Evolutionary conservation across 2,888 invertebrate genomes (phyloP), one percentile per base, ranked within the genome.

Genomic region (Xanthia togata): DNA sequence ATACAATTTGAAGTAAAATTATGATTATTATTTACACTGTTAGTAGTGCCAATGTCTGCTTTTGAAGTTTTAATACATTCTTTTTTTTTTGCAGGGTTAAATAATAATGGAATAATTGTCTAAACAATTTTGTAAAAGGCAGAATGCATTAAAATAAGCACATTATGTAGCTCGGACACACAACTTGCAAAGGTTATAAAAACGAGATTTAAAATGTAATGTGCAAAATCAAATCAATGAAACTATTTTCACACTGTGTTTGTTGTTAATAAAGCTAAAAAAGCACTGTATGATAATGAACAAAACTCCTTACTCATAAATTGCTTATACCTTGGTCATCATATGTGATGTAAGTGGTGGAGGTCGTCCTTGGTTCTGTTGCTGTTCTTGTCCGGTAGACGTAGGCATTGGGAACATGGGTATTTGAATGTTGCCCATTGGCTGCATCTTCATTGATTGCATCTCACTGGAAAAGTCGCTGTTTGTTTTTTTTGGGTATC

Each of bases 361-460:
- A 80, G 95, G 94, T 35, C 96, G 89, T 82, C 95, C 95, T 84
- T 96, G 96, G 0, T 88, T 83, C 0, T 89, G 94, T 9, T 91
- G 94, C 0, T 93, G 94, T 76, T 96, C 94, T 85, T 96, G 96
- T 0, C 95, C 95, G 0, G 94, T 90, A 0, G 94, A 93, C 1
- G 93, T 89, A 23, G 97, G 97, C 89, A 98, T 98, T 69, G 98
- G 96, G 90, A 98, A 97, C 91, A 98, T 97, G 79, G 98, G 98
- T 38, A 98, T 97, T 89, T 97, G 97, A 26, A 98, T 97, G 79
- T 94, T 95, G 75, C 94, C 92, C 93, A 96, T 94, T 20, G 95
- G 71, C 23, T 83, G 95, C 94, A 97, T 98, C 86, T 96, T 96
- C 94, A 96, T 96, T 70, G 97, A 95, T 70, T 97, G 97, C 93